Evolutionary conservation across 2,888 invertebrate species (phyloP).

Genomic region (Sphaerophoria rueppellii): DNA sequence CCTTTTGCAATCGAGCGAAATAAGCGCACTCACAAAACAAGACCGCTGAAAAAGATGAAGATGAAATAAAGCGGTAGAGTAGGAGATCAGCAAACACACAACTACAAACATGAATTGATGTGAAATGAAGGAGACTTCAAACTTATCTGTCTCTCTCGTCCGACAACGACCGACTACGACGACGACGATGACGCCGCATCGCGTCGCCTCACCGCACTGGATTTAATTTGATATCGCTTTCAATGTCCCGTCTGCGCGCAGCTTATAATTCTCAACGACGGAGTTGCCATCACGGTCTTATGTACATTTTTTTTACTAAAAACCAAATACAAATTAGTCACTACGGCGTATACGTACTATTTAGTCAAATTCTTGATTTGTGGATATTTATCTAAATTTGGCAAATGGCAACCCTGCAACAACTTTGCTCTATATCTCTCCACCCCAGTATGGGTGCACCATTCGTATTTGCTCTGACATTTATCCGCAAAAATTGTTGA

Average conservation of each 20-base stretch:
- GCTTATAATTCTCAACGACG: constrained; percentile 13
- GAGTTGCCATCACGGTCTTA: constrained; percentile 2
- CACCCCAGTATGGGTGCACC: constrained; percentile 28
- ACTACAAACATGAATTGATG: constrained; percentile 1
- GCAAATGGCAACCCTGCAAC: constrained; percentile 16
- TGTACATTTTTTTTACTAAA: no score
- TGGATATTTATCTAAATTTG: no score
- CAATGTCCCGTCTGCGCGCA: constrained; percentile 29
- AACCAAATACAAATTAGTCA: no score
- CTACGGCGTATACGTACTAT: no score
- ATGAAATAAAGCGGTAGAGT: constrained; percentile 48
- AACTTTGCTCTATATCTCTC: constrained; percentile 32
- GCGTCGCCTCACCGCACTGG: constrained; percentile 2
- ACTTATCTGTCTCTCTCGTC: constrained; percentile 33
- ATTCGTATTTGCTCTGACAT: constrained; percentile 69
- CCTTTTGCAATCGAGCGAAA: constrained; percentile 61
- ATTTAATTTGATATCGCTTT: constrained; percentile 63
- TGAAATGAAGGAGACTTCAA: constrained; percentile 13
- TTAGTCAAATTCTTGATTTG: no score
- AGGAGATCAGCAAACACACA: constrained; percentile 37
- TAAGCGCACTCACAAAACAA: constrained; percentile 57
- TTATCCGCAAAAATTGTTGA: constrained; percentile 64
- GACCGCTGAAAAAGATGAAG: constrained; percentile 61
- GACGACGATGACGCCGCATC: no score
- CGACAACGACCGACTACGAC: not conserved